Evolutionary conservation across 2,888 invertebrate species (phyloP).

Genomic region (Leptura quadrifasciata): DNA sequence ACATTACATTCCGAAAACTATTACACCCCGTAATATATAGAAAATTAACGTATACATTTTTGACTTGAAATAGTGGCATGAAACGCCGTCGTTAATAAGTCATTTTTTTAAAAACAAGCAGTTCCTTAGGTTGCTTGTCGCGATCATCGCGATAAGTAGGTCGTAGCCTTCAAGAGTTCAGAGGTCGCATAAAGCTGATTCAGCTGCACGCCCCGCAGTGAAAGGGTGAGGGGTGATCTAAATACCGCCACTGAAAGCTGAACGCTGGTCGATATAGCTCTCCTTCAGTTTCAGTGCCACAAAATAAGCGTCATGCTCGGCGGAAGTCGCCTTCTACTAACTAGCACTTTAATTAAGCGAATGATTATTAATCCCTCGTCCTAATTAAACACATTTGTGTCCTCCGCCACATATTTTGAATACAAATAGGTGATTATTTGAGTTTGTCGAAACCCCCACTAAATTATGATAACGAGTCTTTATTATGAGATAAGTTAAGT

Average conservation of each 20-base stretch:
- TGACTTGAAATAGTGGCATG: neutral
- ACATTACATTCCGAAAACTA: too few relatives aligned
- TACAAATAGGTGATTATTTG: slow-evolving; percentile 33
- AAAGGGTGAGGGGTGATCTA: slow-evolving; percentile 48
- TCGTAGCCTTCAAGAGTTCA: slow-evolving; percentile 77
- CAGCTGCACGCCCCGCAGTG: slow-evolving; percentile 60
- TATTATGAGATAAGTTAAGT: neutral
- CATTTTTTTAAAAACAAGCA: slow-evolving; percentile 19
- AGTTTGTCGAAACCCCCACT: slow-evolving; percentile 20
- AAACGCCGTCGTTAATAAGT: neutral
- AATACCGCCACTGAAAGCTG: slow-evolving; percentile 50
- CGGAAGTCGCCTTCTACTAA: slow-evolving; percentile 15
- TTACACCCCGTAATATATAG: neutral
- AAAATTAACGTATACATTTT: neutral
- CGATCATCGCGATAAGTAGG: slow-evolving; percentile 70
- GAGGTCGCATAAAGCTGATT: slow-evolving; percentile 74
- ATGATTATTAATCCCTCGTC: slow-evolving; percentile 31
- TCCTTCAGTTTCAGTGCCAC: slow-evolving; percentile 22
- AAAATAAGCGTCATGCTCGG: slow-evolving; percentile 3
- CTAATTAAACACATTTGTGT: slow-evolving; percentile 33
- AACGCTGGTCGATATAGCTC: slow-evolving; percentile 47
- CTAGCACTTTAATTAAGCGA: slow-evolving; percentile 32
- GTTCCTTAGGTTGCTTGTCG: slow-evolving; percentile 12
- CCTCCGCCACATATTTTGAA: slow-evolving; percentile 11
- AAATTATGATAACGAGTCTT: slow-evolving; percentile 10